These are phyloP conservation scores for Alces alces DNA, from an alignment of 2,113 vertebrate genomes.

Conservation along the genomic window DNA sequence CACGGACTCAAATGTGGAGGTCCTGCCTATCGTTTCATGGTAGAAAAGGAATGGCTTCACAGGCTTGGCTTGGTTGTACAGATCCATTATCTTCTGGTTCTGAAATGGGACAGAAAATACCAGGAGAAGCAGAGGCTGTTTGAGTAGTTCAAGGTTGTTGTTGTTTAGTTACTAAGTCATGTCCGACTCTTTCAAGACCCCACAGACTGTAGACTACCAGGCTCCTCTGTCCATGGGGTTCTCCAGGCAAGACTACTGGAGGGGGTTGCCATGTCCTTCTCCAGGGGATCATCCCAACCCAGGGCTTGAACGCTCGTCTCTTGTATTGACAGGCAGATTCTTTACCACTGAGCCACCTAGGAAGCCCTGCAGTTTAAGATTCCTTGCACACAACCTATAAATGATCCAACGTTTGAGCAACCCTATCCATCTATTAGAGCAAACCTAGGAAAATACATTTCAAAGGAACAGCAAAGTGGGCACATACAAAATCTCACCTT, in stretches of 20 bases:
- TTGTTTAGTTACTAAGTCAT: not conserved
- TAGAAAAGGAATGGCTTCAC: slow-evolving; percentile 53
- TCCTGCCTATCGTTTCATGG: rapidly evolving
- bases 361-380: not conserved
- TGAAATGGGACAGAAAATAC: not conserved
- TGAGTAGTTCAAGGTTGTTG: not conserved
- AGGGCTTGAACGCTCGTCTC: not conserved
- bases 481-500: not conserved
- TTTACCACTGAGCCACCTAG: not conserved
- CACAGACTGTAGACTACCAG: not conserved
- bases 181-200: not conserved
- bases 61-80: not conserved
- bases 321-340: not conserved
- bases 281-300: not conserved
- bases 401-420: not conserved
- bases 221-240: not conserved
- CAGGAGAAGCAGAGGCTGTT: not conserved
- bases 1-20: slow-evolving; percentile 45
- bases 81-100: not conserved
- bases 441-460: not conserved
- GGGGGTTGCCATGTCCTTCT: not conserved
- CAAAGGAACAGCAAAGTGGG: not conserved
- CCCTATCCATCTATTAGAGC: not conserved
- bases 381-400: not conserved
- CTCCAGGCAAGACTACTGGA: not conserved